A percentile compares a stretch with the other conserved stretches of the same genome.
These are phyloP conservation scores for Lucinisca nassula DNA, from an alignment of 2,888 invertebrate genomes.

Conservation along the genomic window DNA sequence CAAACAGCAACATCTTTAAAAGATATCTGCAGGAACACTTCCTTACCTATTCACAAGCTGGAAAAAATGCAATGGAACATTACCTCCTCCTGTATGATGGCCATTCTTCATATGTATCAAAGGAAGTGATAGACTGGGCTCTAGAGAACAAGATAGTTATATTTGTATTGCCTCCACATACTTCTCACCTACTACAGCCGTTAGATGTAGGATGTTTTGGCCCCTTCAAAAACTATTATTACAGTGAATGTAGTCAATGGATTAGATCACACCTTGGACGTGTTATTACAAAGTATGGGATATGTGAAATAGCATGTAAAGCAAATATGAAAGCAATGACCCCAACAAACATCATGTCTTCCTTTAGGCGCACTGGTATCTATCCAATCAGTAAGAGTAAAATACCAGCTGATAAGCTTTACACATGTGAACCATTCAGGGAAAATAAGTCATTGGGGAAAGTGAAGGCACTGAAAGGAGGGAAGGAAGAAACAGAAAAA, in stretches of 20 bases:
- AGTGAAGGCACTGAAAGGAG: background rate
- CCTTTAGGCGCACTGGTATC: conserved; percentile 56
- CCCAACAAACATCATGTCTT: conserved; percentile 37
- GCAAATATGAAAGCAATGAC: conserved; percentile 45
- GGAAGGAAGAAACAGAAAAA: background rate
- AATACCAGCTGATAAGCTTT: background rate
- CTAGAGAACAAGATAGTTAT: conserved; percentile 55
- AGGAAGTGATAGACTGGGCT: conserved; percentile 62
- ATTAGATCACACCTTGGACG: conserved; percentile 78
- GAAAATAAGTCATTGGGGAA: background rate
- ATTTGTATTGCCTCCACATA: conserved; percentile 60
- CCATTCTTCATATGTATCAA: conserved; percentile 35
- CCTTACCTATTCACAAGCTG: background rate
- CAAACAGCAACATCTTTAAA: background rate
- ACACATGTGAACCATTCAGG: conserved; percentile 9
- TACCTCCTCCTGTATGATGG: conserved; percentile 31
- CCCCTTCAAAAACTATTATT: conserved; percentile 38
- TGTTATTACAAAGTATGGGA: conserved; percentile 74
- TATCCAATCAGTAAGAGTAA: background rate
- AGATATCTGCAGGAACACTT: background rate
- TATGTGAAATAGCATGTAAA: conserved; percentile 45
- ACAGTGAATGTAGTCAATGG: conserved; percentile 35
- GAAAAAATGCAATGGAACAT: background rate
- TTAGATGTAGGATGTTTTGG: conserved; percentile 59
- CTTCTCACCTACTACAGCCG: conserved; percentile 48